Evolutionary conservation across 2,888 invertebrate species (phyloP).

Genomic region (Latrodectus elegans): DNA sequence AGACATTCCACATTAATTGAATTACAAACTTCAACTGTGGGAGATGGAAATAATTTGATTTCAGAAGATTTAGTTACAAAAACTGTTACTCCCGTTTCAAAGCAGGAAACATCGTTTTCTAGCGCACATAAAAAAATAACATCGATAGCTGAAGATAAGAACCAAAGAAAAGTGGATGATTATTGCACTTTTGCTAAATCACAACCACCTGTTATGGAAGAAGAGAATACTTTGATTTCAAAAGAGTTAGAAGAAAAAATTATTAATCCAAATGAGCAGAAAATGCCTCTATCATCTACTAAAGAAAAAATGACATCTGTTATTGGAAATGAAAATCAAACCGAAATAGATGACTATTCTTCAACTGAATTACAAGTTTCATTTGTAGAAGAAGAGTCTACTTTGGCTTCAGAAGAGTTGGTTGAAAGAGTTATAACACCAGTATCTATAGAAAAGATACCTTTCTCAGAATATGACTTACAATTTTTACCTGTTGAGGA

Average conservation of each 20-base stretch:
- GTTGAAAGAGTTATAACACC: constrained; percentile 57
- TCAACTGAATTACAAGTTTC: background rate
- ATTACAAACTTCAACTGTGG: too few species aligned
- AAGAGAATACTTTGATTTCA: background rate
- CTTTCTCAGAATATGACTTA: constrained; percentile 45
- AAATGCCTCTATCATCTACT: too few species aligned
- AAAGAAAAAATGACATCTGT: too few species aligned
- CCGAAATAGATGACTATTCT: too few species aligned
- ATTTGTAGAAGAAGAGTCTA: background rate
- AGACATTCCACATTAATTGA: too few species aligned
- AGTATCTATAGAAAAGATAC: constrained; percentile 29
- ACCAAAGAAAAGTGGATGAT: too few species aligned
- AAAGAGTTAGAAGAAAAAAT: constrained; percentile 34
- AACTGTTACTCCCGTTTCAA: background rate
- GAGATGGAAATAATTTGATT: background rate
- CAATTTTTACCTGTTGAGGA: constrained; percentile 41
- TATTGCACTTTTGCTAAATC: too few species aligned
- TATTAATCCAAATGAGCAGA: constrained; percentile 18
- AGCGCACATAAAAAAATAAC: too few species aligned
- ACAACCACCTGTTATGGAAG: background rate
- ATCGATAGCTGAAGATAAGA: too few species aligned
- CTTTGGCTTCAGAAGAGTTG: background rate
- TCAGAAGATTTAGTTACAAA: background rate
- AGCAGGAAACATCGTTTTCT: too few species aligned
- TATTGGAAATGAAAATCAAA: too few species aligned